Percentiles rank a stretch among this genome's conserved stretches.
These are phyloP conservation scores for Hetaerina titia DNA, from an alignment of 2,888 invertebrate genomes.

Conservation along the genomic window DNA sequence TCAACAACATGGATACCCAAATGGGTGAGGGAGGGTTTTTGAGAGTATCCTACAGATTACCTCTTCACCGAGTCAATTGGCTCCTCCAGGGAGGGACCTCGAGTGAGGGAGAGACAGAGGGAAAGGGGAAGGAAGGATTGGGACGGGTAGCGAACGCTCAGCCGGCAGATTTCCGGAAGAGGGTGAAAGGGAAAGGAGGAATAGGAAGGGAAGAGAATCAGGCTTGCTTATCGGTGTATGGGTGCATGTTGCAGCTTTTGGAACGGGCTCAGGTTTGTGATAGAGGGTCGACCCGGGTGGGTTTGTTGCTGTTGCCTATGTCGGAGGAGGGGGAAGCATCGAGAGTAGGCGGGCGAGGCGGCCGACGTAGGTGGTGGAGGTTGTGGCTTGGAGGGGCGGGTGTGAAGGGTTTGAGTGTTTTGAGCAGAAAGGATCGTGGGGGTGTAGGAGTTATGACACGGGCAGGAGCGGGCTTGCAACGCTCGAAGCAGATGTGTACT, in stretches of 20 bases:
- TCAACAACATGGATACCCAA: conserved; percentile 34
- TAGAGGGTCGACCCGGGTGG: neutral
- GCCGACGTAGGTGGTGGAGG: neutral
- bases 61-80: conserved; percentile 29
- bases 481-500: conserved; percentile 59
- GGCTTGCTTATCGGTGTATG: neutral
- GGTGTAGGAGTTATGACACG: conserved; percentile 55
- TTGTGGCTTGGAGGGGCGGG: neutral
- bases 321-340: neutral
- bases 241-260: conserved; percentile 33
- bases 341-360: neutral
- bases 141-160: neutral
- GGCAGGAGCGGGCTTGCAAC: conserved; percentile 15
- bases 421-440: conserved; percentile 44
- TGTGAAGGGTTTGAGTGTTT: conserved; percentile 46
- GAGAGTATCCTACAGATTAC: conserved; percentile 42
- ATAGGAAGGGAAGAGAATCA: neutral
- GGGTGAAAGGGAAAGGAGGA: neutral
- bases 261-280: neutral
- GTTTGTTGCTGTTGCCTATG: neutral
- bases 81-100: neutral
- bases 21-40: conserved; percentile 41
- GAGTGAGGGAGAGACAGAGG: neutral
- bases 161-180: neutral
- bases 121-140: neutral